Evolutionary conservation across 1,140 invertebrate species (phyloP).

Genomic region (Gryon sp.): DNA sequence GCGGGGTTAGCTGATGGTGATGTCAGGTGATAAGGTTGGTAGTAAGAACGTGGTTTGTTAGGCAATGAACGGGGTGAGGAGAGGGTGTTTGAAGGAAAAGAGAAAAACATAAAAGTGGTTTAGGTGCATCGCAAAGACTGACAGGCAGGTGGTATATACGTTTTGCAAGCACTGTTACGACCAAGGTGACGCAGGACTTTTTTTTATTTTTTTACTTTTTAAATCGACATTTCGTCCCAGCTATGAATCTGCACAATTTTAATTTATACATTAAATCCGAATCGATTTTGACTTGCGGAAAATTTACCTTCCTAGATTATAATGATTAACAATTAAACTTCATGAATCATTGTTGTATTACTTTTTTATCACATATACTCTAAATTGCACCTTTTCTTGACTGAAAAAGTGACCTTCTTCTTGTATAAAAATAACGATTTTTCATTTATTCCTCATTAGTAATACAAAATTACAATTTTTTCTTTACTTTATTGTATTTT

Average conservation of each 20-base stretch:
- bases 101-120: neutral
- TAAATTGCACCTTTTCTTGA: too few relatives aligned
- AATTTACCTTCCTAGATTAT: neutral
- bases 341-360: constrained; percentile 24
- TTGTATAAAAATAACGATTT: too few relatives aligned
- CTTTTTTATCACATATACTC: too few relatives aligned
- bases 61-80: constrained; percentile 57
- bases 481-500: too few relatives aligned
- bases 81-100: neutral
- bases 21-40: constrained; percentile 76
- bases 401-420: too few relatives aligned
- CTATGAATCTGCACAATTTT: constrained; percentile 18
- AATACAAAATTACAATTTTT: too few relatives aligned
- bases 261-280: constrained; percentile 23
- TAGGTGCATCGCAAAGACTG: constrained; percentile 23
- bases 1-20: constrained; percentile 70
- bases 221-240: constrained; percentile 34
- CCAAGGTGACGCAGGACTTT: constrained; percentile 49
- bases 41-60: constrained; percentile 70
- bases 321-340: constrained; percentile 1
- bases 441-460: too few relatives aligned
- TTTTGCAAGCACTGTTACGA: constrained; percentile 35
- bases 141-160: constrained; percentile 37
- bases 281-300: constrained; percentile 9
- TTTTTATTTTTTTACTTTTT: constrained; percentile 43